Percentiles rank a stretch among this genome's conserved stretches.
Conservation (phyloP, 2,797 vertebrate species). For the Neostethus bicornis region DNA sequence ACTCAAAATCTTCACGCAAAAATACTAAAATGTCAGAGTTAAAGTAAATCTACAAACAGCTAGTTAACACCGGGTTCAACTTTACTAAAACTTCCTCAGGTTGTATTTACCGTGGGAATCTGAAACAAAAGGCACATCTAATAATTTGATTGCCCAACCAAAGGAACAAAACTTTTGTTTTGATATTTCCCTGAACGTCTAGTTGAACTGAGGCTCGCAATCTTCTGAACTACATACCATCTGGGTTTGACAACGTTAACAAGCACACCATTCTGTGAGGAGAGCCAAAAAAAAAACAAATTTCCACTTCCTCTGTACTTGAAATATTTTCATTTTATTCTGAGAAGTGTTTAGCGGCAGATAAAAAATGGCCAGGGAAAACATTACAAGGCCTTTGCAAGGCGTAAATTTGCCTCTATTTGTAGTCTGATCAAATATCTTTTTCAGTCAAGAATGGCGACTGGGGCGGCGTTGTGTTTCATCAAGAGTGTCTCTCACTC, state of each 20-base stretch:
- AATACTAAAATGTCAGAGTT: background rate
- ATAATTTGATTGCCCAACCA: constrained; percentile 19
- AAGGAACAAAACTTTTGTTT: constrained; percentile 21
- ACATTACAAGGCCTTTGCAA: constrained; percentile 49
- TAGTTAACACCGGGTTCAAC: background rate
- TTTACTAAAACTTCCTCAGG: background rate
- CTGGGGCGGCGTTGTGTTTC: constrained; percentile 42
- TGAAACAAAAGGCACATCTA: constrained; percentile 14
- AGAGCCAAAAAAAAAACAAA: constrained; percentile 4
- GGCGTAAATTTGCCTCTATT: constrained; percentile 29
- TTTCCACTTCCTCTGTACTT: constrained; percentile 13
- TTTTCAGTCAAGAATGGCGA: constrained; percentile 45
- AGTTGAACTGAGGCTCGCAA: constrained; percentile 2
- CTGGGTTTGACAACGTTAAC: constrained; percentile 1
- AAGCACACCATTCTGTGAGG: constrained; percentile 6
- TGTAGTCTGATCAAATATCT: constrained; percentile 57
- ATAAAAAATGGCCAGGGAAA: constrained; percentile 64
- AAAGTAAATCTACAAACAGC: background rate
- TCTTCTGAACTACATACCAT: background rate
- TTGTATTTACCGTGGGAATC: constrained; percentile 20
- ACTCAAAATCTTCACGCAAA: background rate
- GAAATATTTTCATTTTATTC: constrained; percentile 32
- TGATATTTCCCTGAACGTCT: constrained; percentile 16
- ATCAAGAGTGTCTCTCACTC: constrained; percentile 56
- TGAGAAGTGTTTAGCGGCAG: constrained; percentile 16